Base-by-base conservation (phyloP, 2,888 invertebrate genomes). In the Mellilla xanthometata region DNA sequence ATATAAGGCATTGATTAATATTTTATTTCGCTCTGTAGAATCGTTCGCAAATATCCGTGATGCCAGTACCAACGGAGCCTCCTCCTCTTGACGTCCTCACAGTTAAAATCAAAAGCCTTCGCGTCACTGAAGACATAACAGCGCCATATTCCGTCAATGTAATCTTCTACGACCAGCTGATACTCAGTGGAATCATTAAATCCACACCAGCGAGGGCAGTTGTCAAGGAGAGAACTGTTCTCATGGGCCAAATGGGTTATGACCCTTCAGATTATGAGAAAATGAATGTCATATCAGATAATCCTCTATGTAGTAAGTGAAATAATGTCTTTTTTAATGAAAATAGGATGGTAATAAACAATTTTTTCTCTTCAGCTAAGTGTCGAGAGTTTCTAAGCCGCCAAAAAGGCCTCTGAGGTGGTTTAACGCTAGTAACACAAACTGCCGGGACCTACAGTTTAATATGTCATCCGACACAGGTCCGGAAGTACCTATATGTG, bases 251-350 rank as follows among this genome's bases (percentile, higher is more conserved):
- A 0, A 72, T 88, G 72, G 52, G 45, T 10, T 88, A 77, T 41
- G 82, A 86, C 51, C 86, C 88, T 0, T 78, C 84, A 0, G 79
- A 87, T 62, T 84, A 85, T 47, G 78, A 80, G 39, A 82, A 76
- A 66, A 85, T 88, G 82, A 72, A 76, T 50, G 41, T 68, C 0
- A 81, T 81, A 49, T 82, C 81, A 11, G 75, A 87, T 54, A 55
- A 44, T 39, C 87, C 88, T n/a, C 57, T 89, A n/a, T 63, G 66
- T 36, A 81, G 88, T 88, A 58, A 54, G 60, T 19, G 15, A 5
- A 19, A 5, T 19, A 19, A 19, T 19, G n/a, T n/a, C n/a, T n/a
- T n/a, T n/a, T n/a, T n/a, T n/a, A n/a, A n/a, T n/a, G n/a, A n/a
- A n/a, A n/a, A n/a, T n/a, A n/a, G n/a, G n/a, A n/a, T n/a, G n/a